Evolutionary conservation across 2,888 invertebrate species (phyloP).

Genomic region (Ophonus ardosiacus): DNA sequence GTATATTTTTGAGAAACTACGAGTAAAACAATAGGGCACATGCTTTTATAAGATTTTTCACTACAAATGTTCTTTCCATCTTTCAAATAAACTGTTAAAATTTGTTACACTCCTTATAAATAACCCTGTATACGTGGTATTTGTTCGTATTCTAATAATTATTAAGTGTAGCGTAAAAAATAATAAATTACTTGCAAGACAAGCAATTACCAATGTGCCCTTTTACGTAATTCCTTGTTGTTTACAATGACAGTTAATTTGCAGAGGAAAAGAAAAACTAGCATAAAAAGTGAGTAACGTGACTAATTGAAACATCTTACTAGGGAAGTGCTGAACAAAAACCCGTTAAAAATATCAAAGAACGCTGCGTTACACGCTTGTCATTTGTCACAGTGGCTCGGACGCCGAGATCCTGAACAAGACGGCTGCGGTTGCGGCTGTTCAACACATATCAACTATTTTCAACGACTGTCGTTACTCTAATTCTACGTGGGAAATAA

Average conservation of each 20-base stretch:
- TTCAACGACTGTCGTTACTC: slow-evolving; percentile 7
- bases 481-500: slow-evolving; percentile 19
- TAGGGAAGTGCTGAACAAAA: slow-evolving; percentile 66
- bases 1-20: too few relatives aligned
- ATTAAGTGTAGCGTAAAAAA: not conserved
- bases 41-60: too few relatives aligned
- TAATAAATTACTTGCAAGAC: not conserved
- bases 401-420: slow-evolving; percentile 17
- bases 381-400: slow-evolving; percentile 69
- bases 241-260: slow-evolving; percentile 50
- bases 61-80: too few relatives aligned
- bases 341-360: slow-evolving; percentile 70
- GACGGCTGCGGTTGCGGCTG: slow-evolving; percentile 23
- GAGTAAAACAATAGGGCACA: too few relatives aligned
- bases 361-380: slow-evolving; percentile 68
- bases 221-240: slow-evolving; percentile 40
- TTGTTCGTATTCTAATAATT: not conserved
- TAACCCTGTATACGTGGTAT: not conserved
- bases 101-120: not conserved
- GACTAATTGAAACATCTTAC: slow-evolving; percentile 72
- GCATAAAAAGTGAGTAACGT: slow-evolving; percentile 68
- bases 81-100: too few relatives aligned
- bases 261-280: slow-evolving; percentile 24
- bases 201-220: not conserved
- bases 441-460: slow-evolving; percentile 31